Percentiles rank a stretch among this genome's conserved stretches.
Conservation (phyloP, 2,888 invertebrate species). For the Habroteleia sp. region DNA sequence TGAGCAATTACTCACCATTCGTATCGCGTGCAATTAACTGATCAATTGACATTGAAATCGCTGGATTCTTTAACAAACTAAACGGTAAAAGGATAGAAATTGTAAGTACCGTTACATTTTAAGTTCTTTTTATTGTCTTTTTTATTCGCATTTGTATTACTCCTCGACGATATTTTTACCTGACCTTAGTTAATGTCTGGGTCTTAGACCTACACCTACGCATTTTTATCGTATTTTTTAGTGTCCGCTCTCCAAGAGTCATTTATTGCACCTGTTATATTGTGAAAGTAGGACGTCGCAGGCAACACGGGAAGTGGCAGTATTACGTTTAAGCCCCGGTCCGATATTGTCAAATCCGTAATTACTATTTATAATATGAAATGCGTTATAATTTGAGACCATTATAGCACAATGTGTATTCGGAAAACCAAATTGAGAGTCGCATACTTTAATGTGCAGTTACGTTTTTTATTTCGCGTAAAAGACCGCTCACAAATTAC, state of each 20-base stretch:
- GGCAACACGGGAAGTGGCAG: constrained; percentile 1
- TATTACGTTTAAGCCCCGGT: constrained; percentile 16
- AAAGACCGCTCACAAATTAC: constrained; percentile 3
- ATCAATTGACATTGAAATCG: too few species aligned
- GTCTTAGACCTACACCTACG: constrained; percentile 31
- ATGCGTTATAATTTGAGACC: constrained; percentile 26
- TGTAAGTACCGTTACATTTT: neutral
- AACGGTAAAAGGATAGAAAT: too few species aligned
- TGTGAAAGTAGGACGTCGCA: constrained; percentile 47
- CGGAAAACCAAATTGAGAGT: constrained; percentile 10
- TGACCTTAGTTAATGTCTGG: constrained; percentile 45
- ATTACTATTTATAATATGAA: constrained; percentile 23
- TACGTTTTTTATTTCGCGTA: neutral
- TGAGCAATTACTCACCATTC: too few species aligned
- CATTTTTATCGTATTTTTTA: constrained; percentile 21
- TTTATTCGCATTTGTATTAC: neutral
- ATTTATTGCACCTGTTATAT: constrained; percentile 46
- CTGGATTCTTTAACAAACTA: too few species aligned
- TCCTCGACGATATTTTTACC: constrained; percentile 13
- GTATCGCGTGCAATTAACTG: too few species aligned
- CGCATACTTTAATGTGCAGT: constrained; percentile 1
- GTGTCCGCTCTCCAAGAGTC: constrained; percentile 24
- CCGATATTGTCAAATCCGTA: constrained; percentile 45
- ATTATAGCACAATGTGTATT: constrained; percentile 13
- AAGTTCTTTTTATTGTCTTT: neutral